Conservation (phyloP, 2,888 invertebrate genomes). For the Pollenia amentaria region DNA sequence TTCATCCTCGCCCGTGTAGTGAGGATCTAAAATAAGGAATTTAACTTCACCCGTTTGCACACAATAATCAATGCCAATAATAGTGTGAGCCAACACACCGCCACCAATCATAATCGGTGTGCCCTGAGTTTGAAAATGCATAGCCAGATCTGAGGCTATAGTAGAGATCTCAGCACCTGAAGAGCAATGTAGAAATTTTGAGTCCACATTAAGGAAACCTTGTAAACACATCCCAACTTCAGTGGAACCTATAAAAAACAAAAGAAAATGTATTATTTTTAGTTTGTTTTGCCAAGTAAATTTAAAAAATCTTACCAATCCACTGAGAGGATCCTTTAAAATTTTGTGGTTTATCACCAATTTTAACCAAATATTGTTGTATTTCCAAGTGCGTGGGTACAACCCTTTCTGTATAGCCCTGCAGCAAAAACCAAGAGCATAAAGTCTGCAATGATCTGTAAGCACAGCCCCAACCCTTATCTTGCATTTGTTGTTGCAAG, state of each 20-base stretch:
- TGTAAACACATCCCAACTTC: slow-evolving; percentile 97
- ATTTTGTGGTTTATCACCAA: slow-evolving; percentile 94
- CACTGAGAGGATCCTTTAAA: slow-evolving; percentile 97
- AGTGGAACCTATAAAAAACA: slow-evolving; percentile 88
- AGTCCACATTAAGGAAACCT: slow-evolving; percentile 90
- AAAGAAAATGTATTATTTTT: neutral
- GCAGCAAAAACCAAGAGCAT: slow-evolving; percentile 96
- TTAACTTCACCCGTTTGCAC: slow-evolving; percentile 91
- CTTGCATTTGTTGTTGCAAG: slow-evolving; percentile 96
- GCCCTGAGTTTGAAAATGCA: slow-evolving; percentile 96
- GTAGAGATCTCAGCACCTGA: slow-evolving; percentile 93
- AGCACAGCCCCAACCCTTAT: slow-evolving; percentile 99
- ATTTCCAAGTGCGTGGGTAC: slow-evolving; percentile 94
- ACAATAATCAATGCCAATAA: slow-evolving; percentile 96
- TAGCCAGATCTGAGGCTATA: slow-evolving; percentile 92
- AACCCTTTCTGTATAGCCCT: slow-evolving; percentile 91
- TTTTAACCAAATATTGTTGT: slow-evolving; percentile 96
- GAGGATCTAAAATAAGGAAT: slow-evolving; percentile 99
- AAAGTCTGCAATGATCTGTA: slow-evolving; percentile 98
- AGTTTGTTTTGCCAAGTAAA: neutral
- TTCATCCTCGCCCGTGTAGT: slow-evolving; percentile 96
- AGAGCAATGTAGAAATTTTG: slow-evolving; percentile 93
- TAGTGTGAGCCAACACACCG: slow-evolving; percentile 98
- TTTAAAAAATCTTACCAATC: slow-evolving; percentile 88
- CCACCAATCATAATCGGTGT: slow-evolving; percentile 99